Base-by-base conservation (phyloP, 2,888 invertebrate species). In the Lumbricus terrestris region DNA sequence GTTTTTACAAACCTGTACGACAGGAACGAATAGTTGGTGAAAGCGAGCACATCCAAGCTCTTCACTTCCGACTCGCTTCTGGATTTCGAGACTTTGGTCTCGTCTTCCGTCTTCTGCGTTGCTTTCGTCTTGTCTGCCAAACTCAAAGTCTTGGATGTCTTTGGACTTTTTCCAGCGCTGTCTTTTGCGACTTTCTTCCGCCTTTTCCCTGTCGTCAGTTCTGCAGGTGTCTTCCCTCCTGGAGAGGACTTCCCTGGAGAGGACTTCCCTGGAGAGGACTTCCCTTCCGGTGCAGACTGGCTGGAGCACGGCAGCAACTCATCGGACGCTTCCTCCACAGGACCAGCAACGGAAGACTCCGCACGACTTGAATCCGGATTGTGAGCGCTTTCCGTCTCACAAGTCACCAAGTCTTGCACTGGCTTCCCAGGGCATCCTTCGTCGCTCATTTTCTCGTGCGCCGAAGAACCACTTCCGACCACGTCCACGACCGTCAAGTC, bases 201-300 rank as follows among this genome's bases (percentile, higher is more conserved):
- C 69, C 13, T 69, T 69, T 69, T 69, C 69, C 69, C 69, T 69
- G 69, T n/a, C n/a, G 16, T n/a, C n/a, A n/a, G n/a, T 89, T 33
- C 83, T 90, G 89, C 88, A 89, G 82, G 34, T 42, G 38, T 47
- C 29, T n/a, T 69, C 29, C n/a, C 69, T 69, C n/a, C 69, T 69
- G 69, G 69, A 69, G 69, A n/a, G 16, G 69, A 69, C 69, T 69
- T 69, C 69, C 11, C 8, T n/a, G n/a, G n/a, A n/a, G n/a, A n/a
- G n/a, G n/a, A n/a, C n/a, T n/a, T n/a, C n/a, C n/a, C n/a, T 69
- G 69, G 69, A 69, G 69, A n/a, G 16, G 69, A 69, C 69, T 69
- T 69, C 69, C 11, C 8, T n/a, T 69, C 69, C 1, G 47, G 23
- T 23, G 47, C 23, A 15, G 47, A 47, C 47, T 47, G 47, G 47